phyloP scores from a whole-genome alignment of 2,797 vertebrate species.

The Anguilla pacifica region DNA sequence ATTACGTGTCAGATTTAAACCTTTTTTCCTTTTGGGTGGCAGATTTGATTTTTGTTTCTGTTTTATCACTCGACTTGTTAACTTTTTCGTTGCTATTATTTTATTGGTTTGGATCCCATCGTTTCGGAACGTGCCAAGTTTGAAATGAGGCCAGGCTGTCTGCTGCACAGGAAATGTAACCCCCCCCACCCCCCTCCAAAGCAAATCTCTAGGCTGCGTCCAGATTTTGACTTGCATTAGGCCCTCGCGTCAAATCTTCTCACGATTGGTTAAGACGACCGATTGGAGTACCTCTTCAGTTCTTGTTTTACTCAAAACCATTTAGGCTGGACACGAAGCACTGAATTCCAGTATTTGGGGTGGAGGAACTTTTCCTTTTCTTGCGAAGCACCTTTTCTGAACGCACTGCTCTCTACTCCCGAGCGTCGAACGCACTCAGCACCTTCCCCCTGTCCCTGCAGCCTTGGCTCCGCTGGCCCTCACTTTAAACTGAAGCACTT shows the following conservation, averaged over 20 bases:
- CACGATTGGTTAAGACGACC: background rate
- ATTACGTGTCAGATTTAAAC: slow-evolving; percentile 30
- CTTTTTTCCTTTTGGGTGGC: background rate
- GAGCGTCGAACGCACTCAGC: background rate
- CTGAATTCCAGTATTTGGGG: background rate
- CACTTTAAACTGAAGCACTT: slow-evolving; percentile 33
- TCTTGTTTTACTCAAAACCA: background rate
- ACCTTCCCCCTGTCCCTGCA: background rate
- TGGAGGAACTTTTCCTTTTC: background rate
- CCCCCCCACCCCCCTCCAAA: background rate
- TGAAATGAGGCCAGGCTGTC: slow-evolving; percentile 40
- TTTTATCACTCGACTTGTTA: background rate
- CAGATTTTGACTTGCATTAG: background rate
- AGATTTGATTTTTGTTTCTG: background rate
- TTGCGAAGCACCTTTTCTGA: background rate
- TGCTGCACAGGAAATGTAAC: background rate
- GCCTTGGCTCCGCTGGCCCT: slow-evolving; percentile 28
- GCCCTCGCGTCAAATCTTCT: background rate
- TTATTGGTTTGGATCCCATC: slow-evolving; percentile 21
- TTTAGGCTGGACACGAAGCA: background rate
- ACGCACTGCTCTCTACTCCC: background rate
- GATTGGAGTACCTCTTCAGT: background rate
- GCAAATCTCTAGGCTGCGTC: slow-evolving; percentile 14
- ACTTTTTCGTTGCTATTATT: background rate
- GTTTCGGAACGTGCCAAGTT: slow-evolving; percentile 31